A percentile compares a stretch with the other conserved stretches of the same genome.
Evolutionary conservation across 2,113 vertebrate species (phyloP).

Genomic region (Picathartes gymnocephalus): DNA sequence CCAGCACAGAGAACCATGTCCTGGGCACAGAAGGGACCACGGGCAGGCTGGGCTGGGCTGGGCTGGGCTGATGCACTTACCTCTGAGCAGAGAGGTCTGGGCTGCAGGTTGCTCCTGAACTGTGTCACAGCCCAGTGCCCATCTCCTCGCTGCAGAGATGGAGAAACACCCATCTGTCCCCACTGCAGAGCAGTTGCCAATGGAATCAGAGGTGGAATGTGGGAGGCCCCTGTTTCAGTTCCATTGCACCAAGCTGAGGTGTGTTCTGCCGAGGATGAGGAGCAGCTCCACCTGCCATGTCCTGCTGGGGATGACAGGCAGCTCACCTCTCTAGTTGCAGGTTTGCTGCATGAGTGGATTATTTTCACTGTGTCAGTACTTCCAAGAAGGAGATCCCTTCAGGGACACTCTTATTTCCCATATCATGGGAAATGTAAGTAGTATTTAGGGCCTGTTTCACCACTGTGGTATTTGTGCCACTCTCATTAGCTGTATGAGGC

Average conservation of each 20-base stretch:
- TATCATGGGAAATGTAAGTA: background rate
- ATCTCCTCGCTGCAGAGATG: rapidly evolving
- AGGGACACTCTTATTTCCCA: background rate
- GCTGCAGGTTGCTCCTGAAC: background rate
- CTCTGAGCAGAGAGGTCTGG: background rate
- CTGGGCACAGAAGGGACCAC: background rate
- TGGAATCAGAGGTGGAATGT: background rate
- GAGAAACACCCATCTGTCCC: background rate
- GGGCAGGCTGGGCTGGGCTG: background rate
- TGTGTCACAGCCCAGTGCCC: background rate
- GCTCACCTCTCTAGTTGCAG: background rate
- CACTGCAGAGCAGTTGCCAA: rapidly evolving
- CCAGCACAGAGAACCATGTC: background rate
- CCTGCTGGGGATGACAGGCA: background rate
- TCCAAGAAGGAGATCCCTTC: background rate
- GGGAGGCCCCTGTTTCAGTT: background rate
- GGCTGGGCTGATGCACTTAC: background rate
- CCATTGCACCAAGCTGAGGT: background rate
- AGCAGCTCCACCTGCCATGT: background rate
- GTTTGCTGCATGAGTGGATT: background rate
- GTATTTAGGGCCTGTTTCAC: background rate
- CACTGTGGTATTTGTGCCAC: background rate
- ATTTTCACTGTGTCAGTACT: background rate
- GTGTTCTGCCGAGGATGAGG: background rate
- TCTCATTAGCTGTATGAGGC: background rate